These are phyloP conservation scores for Oscheius sp. DNA, from an alignment of 2,888 invertebrate species.

Conservation along the genomic window DNA sequence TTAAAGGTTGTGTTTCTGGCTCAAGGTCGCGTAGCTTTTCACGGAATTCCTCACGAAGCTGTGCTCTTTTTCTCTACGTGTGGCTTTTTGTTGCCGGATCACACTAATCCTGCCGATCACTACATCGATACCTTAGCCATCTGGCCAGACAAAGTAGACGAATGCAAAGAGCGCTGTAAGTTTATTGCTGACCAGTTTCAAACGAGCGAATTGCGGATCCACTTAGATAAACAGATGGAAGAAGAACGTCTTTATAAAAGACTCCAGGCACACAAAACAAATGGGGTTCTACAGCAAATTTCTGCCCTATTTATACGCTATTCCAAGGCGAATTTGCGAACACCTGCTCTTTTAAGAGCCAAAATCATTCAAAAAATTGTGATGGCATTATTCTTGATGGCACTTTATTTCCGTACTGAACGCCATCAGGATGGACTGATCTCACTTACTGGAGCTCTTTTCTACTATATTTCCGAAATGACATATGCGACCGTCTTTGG, in stretches of 20 bases:
- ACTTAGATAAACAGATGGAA: conserved; percentile 35
- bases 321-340: conserved; percentile 55
- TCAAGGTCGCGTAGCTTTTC: conserved; percentile 84
- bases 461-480: conserved; percentile 88
- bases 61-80: conserved; percentile 79
- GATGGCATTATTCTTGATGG: conserved; percentile 78
- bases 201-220: conserved; percentile 29
- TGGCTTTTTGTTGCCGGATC: conserved; percentile 67
- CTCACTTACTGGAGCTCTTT: conserved; percentile 79
- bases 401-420: conserved; percentile 80
- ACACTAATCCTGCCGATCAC: conserved; percentile 71
- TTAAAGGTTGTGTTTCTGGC: conserved; percentile 79
- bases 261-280: conserved; percentile 36
- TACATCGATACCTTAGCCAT: conserved; percentile 79
- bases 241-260: conserved; percentile 30
- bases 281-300: conserved; percentile 30
- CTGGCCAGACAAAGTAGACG: conserved; percentile 83
- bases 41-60: conserved; percentile 84
- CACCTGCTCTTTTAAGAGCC: conserved; percentile 55
- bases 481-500: conserved; percentile 90
- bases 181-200: conserved; percentile 49
- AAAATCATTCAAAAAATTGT: conserved; percentile 60
- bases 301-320: conserved; percentile 41
- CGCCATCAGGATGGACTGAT: conserved; percentile 33
- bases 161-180: conserved; percentile 77